These are phyloP conservation scores for Philopedon plagiatum DNA, from an alignment of 2,888 invertebrate species.

Conservation along the genomic window DNA sequence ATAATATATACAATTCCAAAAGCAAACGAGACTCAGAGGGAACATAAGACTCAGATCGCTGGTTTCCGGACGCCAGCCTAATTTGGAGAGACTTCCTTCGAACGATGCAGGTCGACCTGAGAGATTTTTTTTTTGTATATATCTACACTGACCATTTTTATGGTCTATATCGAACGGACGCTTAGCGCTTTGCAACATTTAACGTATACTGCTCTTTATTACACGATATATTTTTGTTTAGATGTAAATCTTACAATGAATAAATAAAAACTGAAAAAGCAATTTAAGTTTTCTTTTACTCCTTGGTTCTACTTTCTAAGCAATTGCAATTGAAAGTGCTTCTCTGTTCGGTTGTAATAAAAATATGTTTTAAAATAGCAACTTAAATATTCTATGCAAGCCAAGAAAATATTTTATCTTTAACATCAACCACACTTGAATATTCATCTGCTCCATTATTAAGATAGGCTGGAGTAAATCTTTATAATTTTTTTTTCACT, in stretches of 20 bases:
- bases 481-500: too few relatives aligned
- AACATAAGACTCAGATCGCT: conserved; percentile 60
- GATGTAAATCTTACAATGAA: conserved; percentile 42
- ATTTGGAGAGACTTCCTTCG: conserved; percentile 55
- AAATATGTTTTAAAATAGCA: too few relatives aligned
- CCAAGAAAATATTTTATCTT: too few relatives aligned
- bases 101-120: conserved; percentile 66
- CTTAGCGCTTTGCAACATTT: conserved; percentile 51
- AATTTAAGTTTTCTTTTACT: background rate
- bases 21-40: conserved; percentile 50
- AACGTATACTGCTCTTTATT: conserved; percentile 44
- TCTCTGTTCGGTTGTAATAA: too few relatives aligned
- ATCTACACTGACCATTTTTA: conserved; percentile 65
- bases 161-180: conserved; percentile 52
- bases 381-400: too few relatives aligned
- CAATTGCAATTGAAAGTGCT: too few relatives aligned
- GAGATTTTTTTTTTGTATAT: conserved; percentile 66
- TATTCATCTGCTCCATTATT: too few relatives aligned
- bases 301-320: too few relatives aligned
- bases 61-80: conserved; percentile 54
- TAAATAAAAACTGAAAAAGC: conserved; percentile 28
- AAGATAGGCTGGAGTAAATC: too few relatives aligned
- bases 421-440: too few relatives aligned
- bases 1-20: conserved; percentile 51
- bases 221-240: conserved; percentile 48